Evolutionary conservation across 2,888 invertebrate species (phyloP), one percentile per base, ranked within the genome.

Genomic region (Ophonus ardosiacus): DNA sequence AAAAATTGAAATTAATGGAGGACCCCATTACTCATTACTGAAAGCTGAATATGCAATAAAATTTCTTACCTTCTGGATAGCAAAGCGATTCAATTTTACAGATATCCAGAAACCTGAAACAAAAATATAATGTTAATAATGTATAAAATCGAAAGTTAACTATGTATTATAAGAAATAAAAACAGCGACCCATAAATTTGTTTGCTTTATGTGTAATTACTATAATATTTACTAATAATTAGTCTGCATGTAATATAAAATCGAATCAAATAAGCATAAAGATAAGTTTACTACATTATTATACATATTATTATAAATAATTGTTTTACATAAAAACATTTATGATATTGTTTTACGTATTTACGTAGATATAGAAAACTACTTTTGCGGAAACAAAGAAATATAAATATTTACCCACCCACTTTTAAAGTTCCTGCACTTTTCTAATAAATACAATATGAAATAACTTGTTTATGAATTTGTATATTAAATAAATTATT

Each of bases 191-290:
- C 8, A 51, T 51, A 51, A 8, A 59, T n/a, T 4, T 68, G 31
- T 68, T 68, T 68, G 7, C 38, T 68, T 38, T 15, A 68, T 38
- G 7, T 31, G 15, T 31, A 38, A 68, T 40, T 31, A 38, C 68
- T 38, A 38, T 38, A 68, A 68, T 15, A 68, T 38, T 68, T n/a
- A 68, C 68, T 68, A 13, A 38, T 68, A 68, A 68, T 68, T 68
- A 68, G 4, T n/a, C n/a, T 31, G 38, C 24, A 13, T 38, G 63
- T 38, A 13, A 68, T n/a, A 15, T 68, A 68, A 68, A 68, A 51
- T 51, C 43, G 13, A 51, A 13, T 51, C 43, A 13, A 51, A 51
- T 51, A 51, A 51, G 13, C 43, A 51, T 51, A 51, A 51, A 51
- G 43, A 51, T 51, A 51, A 31, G 31, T 31, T 15, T 17, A 59